Evolutionary conservation across 2,797 vertebrate species (phyloP).

Genomic region (Ataeniobius toweri): DNA sequence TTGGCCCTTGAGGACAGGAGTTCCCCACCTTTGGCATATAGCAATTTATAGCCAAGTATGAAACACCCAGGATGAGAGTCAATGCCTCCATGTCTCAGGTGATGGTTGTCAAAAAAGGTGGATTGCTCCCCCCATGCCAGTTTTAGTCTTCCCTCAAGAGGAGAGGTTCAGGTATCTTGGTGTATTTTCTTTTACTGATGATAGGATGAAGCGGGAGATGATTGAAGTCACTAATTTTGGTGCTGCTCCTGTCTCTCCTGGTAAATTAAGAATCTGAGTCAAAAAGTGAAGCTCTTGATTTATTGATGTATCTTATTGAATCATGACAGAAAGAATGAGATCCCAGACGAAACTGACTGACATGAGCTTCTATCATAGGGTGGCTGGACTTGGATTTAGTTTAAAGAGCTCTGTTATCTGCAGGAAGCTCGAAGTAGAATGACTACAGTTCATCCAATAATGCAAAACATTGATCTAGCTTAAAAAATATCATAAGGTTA

Average conservation of each 20-base stretch:
- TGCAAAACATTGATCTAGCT: no score
- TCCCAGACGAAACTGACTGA: not conserved
- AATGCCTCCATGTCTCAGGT: not conserved
- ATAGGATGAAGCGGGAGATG: not conserved
- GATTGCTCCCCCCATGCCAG: no score
- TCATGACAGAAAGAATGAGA: not conserved
- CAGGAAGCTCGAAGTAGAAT: not conserved
- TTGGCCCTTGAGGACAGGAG: no score
- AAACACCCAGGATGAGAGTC: not conserved
- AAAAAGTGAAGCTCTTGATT: not conserved
- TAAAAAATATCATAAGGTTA: no score
- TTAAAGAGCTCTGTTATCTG: not conserved
- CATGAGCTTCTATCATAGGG: not conserved
- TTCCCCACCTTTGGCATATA: no score
- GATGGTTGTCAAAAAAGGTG: no score
- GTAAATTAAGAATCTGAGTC: not conserved
- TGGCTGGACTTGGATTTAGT: not conserved
- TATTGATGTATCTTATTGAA: not conserved
- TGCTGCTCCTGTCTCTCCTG: not conserved
- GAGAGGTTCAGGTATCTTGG: no score
- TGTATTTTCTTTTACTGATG: no score
- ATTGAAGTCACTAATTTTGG: not conserved
- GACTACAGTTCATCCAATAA: no score
- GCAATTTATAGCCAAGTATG: not conserved
- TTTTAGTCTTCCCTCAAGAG: no score